Evolutionary conservation across 2,888 invertebrate species (phyloP), one percentile per base, ranked within the genome.

Genomic region (Drosophila ezoana): DNA sequence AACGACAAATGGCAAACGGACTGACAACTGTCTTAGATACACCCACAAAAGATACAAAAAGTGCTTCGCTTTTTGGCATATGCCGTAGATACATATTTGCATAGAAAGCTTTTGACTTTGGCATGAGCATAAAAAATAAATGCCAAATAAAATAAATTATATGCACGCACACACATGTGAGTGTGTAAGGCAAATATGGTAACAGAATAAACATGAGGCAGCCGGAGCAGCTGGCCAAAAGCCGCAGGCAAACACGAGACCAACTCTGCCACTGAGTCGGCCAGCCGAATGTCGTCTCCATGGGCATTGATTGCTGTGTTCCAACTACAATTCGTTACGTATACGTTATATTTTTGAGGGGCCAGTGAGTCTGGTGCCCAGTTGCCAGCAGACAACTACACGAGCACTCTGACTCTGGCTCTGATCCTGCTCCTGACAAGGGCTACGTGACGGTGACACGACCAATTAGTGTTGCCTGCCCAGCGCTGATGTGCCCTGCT

Each of bases 71-170:
- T 65, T 63, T 65, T 62, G 72, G 61, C 74, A 75, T 72, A 80
- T 73, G 77, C 68, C 63, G 61, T 60, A 61, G 44, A 51, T 78
- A 71, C 76, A 68, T 69, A 88, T 83, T 88, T 88, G 87, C 88
- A 86, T 88, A 82, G 53, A 80, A 75, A 70, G 70, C 88, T 72
- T 82, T 80, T 86, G 88, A 83, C 87, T 88, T 86, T 86, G 70
- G 72, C 69, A 70, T 63, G 67, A 69, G 68, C 54, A 72, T 68
- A 68, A 79, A 81, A 83, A 80, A 72, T 74, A 86, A 72, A 87
- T 82, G 77, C 51, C 88, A 85, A 79, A 85, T 85, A 87, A 86
- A 82, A 88, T 88, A 88, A 88, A 82, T 82, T 66, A 72, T 68
- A 62, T 66, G 57, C 37, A 58, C 49, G 45, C 52, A 56, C 58